A percentile compares a stretch with the other conserved stretches of the same genome.
Evolutionary conservation across 2,888 invertebrate species (phyloP).

Genomic region (Drepana falcataria): DNA sequence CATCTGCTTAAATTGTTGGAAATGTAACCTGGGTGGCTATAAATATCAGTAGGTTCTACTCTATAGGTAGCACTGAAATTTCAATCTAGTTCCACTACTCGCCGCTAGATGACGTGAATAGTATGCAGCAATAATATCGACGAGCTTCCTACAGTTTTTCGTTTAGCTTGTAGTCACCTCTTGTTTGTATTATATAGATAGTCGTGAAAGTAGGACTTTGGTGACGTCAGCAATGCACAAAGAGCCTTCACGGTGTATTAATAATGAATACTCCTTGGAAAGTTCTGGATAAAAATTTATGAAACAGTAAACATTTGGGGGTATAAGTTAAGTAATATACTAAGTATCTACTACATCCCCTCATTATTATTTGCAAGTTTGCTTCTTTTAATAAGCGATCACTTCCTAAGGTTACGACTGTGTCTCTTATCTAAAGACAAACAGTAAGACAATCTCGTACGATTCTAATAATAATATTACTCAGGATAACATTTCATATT

Average conservation of each 20-base stretch:
- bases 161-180: constrained; percentile 22
- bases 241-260: constrained; percentile 4
- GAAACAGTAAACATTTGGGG: too few species aligned
- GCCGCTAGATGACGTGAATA: constrained; percentile 24
- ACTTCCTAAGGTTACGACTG: too few species aligned
- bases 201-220: constrained; percentile 14
- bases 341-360: too few species aligned
- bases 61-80: neutral
- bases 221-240: constrained; percentile 31
- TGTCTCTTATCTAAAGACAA: too few species aligned
- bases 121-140: constrained; percentile 43
- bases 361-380: too few species aligned
- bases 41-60: neutral
- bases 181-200: constrained; percentile 14
- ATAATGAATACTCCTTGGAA: neutral
- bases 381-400: too few species aligned
- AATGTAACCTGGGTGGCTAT: too few species aligned
- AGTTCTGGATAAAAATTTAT: neutral
- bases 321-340: too few species aligned
- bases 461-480: too few species aligned
- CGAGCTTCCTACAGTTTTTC: constrained; percentile 17
- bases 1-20: neutral
- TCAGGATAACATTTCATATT: too few species aligned
- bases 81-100: constrained; percentile 13
- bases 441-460: too few species aligned